phyloP scores from a whole-genome alignment of 2,797 vertebrate species.

The Myotis daubentonii region DNA sequence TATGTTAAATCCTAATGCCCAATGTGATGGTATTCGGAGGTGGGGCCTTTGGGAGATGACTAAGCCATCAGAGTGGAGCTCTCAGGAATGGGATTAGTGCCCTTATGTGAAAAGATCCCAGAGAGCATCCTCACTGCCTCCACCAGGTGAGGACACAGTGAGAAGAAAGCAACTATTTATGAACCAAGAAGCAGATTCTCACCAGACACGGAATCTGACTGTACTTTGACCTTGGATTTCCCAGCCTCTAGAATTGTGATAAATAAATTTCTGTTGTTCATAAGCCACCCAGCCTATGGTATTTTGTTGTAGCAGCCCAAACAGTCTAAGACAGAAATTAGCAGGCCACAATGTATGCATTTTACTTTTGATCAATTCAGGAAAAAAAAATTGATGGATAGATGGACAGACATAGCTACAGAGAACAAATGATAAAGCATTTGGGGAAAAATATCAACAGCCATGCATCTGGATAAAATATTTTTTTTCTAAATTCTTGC shows the following conservation, averaged over 20 bases:
- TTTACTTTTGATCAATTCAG: neutral
- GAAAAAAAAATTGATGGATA: neutral
- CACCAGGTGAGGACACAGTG: too few species aligned
- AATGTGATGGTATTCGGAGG: neutral
- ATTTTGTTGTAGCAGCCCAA: neutral
- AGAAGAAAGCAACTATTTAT: too few species aligned
- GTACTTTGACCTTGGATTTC: too few species aligned
- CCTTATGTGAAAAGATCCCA: neutral
- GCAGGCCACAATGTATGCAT: neutral
- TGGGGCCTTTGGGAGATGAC: neutral
- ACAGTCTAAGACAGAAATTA: conserved; percentile 3
- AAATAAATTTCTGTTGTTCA: too few species aligned
- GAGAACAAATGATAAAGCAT: conserved; percentile 36
- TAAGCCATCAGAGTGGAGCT: neutral
- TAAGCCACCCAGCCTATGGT: too few species aligned
- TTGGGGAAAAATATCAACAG: neutral
- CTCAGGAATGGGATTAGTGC: neutral
- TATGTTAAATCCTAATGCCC: neutral
- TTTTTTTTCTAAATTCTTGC: neutral
- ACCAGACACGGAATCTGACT: too few species aligned
- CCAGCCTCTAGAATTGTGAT: too few species aligned
- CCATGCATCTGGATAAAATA: neutral
- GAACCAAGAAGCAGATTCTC: too few species aligned
- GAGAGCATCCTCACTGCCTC: neutral
- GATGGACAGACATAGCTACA: neutral